Conservation (phyloP, 2,888 invertebrate species). For the Tricholauxania praeusta region DNA sequence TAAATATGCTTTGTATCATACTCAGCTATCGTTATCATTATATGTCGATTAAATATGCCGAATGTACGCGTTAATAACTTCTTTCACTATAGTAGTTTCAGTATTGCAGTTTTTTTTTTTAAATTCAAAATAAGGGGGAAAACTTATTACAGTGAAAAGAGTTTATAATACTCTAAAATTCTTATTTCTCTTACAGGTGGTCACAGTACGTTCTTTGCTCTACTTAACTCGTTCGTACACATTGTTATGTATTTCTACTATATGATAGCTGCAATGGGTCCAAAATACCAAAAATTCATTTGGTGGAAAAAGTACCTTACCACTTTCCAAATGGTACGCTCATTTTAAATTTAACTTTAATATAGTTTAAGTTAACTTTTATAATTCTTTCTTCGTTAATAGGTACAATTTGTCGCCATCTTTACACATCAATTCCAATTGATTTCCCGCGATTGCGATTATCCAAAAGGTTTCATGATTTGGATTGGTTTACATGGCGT, state of each 20-base stretch:
- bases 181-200: conserved; percentile 76
- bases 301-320: conserved; percentile 99
- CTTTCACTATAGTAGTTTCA: no score
- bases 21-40: no score
- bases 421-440: conserved; percentile 93
- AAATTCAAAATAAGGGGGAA: no score
- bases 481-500: conserved; percentile 97
- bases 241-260: conserved; percentile 98
- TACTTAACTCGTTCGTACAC: conserved; percentile 95
- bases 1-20: no score
- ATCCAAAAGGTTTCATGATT: conserved; percentile 89
- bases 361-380: not conserved
- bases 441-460: conserved; percentile 90
- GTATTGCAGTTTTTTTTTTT: no score
- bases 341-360: conserved; percentile 8
- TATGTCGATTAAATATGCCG: no score
- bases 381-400: conserved; percentile 52
- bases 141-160: no score
- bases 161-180: not conserved
- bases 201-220: conserved; percentile 95
- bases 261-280: conserved; percentile 95
- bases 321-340: conserved; percentile 89
- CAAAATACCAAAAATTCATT: conserved; percentile 90
- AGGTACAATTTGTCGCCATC: conserved; percentile 94
- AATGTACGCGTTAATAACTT: no score